A percentile compares a stretch with the other conserved stretches of the same genome.
Evolutionary conservation across 2,888 invertebrate genomes (phyloP).

Genomic region (Sycophila texana): DNA sequence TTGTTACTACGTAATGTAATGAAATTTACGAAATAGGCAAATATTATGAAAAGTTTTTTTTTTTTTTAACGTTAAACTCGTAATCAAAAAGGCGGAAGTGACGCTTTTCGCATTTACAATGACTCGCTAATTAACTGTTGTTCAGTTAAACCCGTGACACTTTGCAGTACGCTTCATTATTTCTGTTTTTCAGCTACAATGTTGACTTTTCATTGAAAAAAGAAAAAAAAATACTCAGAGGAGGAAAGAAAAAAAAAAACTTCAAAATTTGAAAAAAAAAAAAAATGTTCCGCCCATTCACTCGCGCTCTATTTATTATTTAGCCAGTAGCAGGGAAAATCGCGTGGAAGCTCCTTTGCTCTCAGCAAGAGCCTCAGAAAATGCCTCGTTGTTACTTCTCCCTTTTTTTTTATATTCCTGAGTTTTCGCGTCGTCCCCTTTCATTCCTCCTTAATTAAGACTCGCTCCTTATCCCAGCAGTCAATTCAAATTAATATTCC

Average conservation of each 20-base stretch:
- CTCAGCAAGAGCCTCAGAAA: conserved; percentile 10
- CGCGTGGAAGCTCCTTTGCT: background rate
- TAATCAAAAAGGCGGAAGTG: too few relatives aligned
- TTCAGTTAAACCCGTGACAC: too few relatives aligned
- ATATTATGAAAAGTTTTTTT: too few relatives aligned
- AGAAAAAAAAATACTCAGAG: background rate
- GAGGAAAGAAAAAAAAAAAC: background rate
- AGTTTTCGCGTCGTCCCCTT: conserved; percentile 4
- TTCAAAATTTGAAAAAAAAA: background rate
- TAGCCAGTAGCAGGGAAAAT: background rate
- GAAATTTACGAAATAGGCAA: too few relatives aligned
- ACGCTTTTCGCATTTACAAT: too few relatives aligned
- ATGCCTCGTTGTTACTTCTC: conserved; percentile 7
- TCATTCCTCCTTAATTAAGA: conserved; percentile 37
- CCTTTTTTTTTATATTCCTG: conserved; percentile 6
- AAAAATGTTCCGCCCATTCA: background rate
- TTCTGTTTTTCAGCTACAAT: too few relatives aligned
- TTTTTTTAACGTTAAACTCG: too few relatives aligned
- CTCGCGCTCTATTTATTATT: background rate
- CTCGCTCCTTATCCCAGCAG: conserved; percentile 46
- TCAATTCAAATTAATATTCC: conserved; percentile 54
- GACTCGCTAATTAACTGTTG: too few relatives aligned
- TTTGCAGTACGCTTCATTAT: too few relatives aligned
- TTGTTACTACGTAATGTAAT: too few relatives aligned
- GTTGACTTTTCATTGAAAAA: background rate